Evolutionary conservation across 2,113 vertebrate genomes (phyloP).

Genomic region (Mellivora capensis): DNA sequence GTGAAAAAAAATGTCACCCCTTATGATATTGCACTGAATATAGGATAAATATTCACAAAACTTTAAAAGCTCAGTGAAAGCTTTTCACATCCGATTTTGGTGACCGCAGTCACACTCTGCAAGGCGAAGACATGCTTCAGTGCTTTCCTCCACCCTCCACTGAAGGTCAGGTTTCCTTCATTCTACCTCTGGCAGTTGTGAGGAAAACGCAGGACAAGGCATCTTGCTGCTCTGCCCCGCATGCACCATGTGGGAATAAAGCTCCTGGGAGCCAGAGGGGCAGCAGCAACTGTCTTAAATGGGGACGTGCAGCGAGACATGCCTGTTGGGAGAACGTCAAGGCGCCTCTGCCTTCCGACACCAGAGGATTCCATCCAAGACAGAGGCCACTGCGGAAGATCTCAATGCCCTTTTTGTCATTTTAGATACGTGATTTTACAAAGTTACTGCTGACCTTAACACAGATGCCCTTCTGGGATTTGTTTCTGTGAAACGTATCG

Average conservation of each 20-base stretch:
- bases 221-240: background rate
- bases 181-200: background rate
- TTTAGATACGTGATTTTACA: conserved; percentile 54
- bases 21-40: background rate
- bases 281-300: background rate
- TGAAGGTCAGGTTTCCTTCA: background rate
- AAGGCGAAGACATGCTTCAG: background rate
- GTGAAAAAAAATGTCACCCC: background rate
- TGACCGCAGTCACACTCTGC: background rate
- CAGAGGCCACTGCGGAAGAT: background rate
- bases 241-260: background rate
- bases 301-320: background rate
- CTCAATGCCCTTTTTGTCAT: conserved; percentile 18
- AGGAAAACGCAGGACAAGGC: background rate
- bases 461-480: background rate
- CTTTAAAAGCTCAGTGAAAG: background rate
- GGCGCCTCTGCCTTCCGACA: background rate
- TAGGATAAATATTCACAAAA: background rate
- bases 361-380: conserved; percentile 22
- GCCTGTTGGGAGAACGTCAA: background rate
- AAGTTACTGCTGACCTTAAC: conserved; percentile 37
- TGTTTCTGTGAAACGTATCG: conserved; percentile 64
- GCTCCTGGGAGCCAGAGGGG: background rate
- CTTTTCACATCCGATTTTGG: background rate
- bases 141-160: background rate